Base-by-base conservation (phyloP, 1,140 invertebrate genomes). In the Copidosoma floridanum region DNA sequence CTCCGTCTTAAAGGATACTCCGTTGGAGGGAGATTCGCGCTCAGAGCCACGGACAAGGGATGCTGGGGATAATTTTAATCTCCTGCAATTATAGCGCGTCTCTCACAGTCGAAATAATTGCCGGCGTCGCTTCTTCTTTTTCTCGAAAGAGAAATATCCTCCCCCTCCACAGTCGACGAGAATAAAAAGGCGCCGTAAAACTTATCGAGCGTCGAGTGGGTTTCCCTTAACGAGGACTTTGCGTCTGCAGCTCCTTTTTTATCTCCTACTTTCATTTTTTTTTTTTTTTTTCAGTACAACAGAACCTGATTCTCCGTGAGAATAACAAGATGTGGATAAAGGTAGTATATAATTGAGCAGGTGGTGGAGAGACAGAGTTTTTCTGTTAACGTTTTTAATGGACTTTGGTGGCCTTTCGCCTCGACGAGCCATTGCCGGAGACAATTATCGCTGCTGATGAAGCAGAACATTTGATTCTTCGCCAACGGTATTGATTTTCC, bases 361-460 rank as follows among this genome's bases (percentile, higher is more conserved):
- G n/a, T n/a, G n/a, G n/a, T 20, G 27, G 16, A 32, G 47, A 46
- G 51, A 52, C 48, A 54, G 51, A 8, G 48, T 60, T 26, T 47
- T 14, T 61, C 56, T 53, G 52, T 63, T 52, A 54, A 64, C 47
- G 26, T 53, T 41, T 57, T 64, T 58, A 66, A 64, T 66, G 41
- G 35, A 59, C 40, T 57, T n/a, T n/a, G n/a, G 26, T 32, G 14
- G 40, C 21, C 50, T 63, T 24, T 2, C 8, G 37, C 35, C n/a
- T n/a, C n/a, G n/a, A n/a, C n/a, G n/a, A n/a, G n/a, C n/a, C n/a
- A n/a, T n/a, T n/a, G n/a, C n/a, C n/a, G n/a, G n/a, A n/a, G 54
- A 32, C 54, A 57, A 57, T 57, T 57, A 48, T n/a, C n/a, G n/a
- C 47, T 35, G 32, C 27, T 27, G 44, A 57, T 57, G n/a, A 57